Base-by-base conservation (phyloP, 2,888 invertebrate species). In the Entomobrya proxima region DNA sequence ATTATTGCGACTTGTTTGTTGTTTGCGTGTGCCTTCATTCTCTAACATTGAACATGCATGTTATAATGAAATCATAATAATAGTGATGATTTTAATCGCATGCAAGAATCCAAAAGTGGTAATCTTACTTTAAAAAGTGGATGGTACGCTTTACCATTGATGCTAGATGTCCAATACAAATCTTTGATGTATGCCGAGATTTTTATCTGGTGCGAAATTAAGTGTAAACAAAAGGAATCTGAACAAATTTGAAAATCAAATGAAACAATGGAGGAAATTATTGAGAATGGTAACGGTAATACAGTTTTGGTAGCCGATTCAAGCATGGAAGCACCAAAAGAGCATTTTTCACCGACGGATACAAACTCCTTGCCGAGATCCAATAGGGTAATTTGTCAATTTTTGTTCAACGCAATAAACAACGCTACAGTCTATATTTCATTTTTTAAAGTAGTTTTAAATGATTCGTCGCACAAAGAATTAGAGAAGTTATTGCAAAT, bases 331-430 rank as follows among this genome's bases (percentile, higher is more conserved):
- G 88, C 89, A 55, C 88, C 88, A 47, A 89, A 86, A 67, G 89
- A 89, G 67, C 83, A 81, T 13, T 88, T 88, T 74, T 88, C 88
- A 35, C 87, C 88, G 40, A 87, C 86, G 85, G 89, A 89, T 50
- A 88, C 88, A 13, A 88, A 88, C 47, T 88, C 88, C 5, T 75
- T 89, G 30, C 89, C 89, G 30, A 82, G 89, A 78, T 78, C 86
- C 4, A 86, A 88, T 50, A 88, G 88, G 87, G 89, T 88, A 88
- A 84, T 76, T 61, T 47, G 1, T 27, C 24, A 55, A 35, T 37
- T 32, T 74, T 50, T 50, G 30, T 47, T 30, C 7, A 18, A 18
- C 30, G 21, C 9, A 18, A 9, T 30, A 58, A 7, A n/a, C n/a
- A n/a, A n/a, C n/a, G n/a, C 44, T 40, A 11, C 7, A 40, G 15